Evolutionary conservation across 1,140 invertebrate species (phyloP).

Genomic region (Caenorhabditis latens): DNA sequence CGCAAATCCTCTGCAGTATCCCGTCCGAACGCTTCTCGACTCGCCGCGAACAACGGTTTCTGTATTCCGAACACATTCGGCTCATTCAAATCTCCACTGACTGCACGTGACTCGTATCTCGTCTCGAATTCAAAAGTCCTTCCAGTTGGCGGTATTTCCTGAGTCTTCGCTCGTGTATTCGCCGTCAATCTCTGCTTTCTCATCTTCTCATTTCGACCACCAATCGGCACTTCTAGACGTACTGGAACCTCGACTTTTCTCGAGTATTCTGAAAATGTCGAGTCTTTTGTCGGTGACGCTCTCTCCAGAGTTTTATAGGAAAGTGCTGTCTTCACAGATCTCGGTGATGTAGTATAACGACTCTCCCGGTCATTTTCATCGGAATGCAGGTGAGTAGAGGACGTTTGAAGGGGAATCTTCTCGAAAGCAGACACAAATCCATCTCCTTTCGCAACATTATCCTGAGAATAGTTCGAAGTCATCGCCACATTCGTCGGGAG

Average conservation of each 20-base stretch:
- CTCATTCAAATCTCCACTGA: slow-evolving; percentile 34
- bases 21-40: slow-evolving; percentile 22
- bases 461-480: neutral
- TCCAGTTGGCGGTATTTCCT: neutral
- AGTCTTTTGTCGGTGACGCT: neutral
- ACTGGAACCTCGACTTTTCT: slow-evolving; percentile 15
- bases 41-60: slow-evolving; percentile 6
- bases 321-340: neutral
- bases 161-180: neutral
- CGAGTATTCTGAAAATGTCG: slow-evolving; percentile 10
- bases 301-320: neutral
- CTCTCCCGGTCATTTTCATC: neutral
- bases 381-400: neutral
- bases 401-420: neutral
- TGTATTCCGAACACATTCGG: slow-evolving; percentile 14
- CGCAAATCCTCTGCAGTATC: slow-evolving; percentile 38
- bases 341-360: neutral
- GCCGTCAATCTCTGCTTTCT: neutral
- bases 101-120: slow-evolving; percentile 4
- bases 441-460: neutral
- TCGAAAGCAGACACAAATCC: slow-evolving; percentile 14
- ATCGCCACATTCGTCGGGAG: neutral
- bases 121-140: slow-evolving; percentile 10
- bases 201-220: neutral
- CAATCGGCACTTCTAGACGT: neutral